Conservation (phyloP, 2,113 vertebrate species). For the Cercopithecus mona region DNA sequence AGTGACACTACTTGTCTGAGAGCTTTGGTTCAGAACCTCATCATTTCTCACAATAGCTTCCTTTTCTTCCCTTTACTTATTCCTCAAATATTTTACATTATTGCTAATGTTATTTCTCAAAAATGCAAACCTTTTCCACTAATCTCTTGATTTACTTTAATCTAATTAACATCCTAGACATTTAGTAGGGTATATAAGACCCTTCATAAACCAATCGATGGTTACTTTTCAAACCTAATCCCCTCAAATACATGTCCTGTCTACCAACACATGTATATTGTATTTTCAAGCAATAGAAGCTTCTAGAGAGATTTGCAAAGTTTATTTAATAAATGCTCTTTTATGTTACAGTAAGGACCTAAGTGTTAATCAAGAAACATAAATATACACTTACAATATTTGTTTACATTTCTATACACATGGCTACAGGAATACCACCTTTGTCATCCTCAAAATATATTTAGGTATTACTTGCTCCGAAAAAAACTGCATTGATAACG, state of each 20-base stretch:
- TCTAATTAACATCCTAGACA: background rate
- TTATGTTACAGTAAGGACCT: background rate
- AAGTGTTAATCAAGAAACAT: background rate
- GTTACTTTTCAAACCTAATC: background rate
- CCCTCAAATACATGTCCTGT: background rate
- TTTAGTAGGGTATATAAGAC: accelerated
- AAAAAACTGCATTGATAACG: background rate
- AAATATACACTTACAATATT: background rate
- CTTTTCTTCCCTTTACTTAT: background rate
- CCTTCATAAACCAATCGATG: background rate
- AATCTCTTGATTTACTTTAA: background rate
- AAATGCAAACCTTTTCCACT: background rate
- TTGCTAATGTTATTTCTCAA: background rate
- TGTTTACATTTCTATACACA: background rate
- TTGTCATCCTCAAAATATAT: background rate
- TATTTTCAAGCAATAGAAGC: background rate
- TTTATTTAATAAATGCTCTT: background rate
- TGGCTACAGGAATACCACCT: background rate
- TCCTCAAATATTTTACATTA: background rate
- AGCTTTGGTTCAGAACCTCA: background rate
- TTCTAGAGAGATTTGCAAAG: background rate
- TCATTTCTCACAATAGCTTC: background rate
- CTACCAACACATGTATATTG: background rate
- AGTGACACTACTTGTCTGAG: background rate
- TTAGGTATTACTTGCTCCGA: background rate